Evolutionary conservation across 2,113 vertebrate genomes (phyloP), one percentile per base, ranked within the genome.

Genomic region (Alexandromys fortis): DNA sequence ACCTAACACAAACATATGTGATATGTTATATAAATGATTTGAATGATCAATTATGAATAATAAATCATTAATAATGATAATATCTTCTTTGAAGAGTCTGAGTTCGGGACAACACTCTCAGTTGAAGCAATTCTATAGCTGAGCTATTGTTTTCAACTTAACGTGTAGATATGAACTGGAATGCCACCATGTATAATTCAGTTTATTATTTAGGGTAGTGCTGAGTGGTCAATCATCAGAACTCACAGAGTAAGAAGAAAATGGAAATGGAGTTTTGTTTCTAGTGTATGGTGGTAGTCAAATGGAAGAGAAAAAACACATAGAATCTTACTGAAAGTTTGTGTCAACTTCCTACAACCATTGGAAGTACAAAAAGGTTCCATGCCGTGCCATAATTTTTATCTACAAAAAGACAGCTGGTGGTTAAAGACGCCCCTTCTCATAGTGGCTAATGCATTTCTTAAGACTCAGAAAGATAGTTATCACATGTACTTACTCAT

Each of bases 311-410:
- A 92, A 85, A 96, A 68, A 49, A 90, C 75, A 61, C 38, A 92
- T 30, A 61, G 17, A 85, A 47, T 86, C 26, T 88, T 91, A 52
- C 38, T 92, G 11, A 96, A 97, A 93, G n/a, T 78, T 90, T 92
- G 94, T 92, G 45, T 89, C 55, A 94, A 58, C 82, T 92, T 97
- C 92, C 45, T 78, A 68, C 76, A 88, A 92, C 94, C 58, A 73
- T 22, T 73, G 10, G 7, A 96, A 93, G 33, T 73, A 96, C 55
- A 89, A 90, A 95, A 96, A 83, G 38, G 0, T 47, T 94, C 94
- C 94, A 77, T 77, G n/a, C 19, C 26, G n/a, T 38, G 35, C 45
- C 45, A 68, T 82, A 78, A 13, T 72, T 88, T 96, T 88, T 96
- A 89, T 1, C 1, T 0, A 78, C 78, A 47, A 67, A 96, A 65